Evolutionary conservation across 2,888 invertebrate species (phyloP).

Genomic region (Stenoptilia bipunctidactyla): DNA sequence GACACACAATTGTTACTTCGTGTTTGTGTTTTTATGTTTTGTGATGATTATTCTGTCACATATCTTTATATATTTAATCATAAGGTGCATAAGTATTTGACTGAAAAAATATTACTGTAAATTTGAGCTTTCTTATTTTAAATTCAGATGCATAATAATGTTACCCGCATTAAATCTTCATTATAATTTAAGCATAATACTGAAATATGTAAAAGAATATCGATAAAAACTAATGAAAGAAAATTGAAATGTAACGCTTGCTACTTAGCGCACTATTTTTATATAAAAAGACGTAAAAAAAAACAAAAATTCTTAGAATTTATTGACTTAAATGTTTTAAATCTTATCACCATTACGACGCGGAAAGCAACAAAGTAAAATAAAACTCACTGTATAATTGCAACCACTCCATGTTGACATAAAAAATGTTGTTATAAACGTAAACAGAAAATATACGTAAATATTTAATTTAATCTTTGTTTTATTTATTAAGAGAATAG

Average conservation of each 20-base stretch:
- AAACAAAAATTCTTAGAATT: constrained; percentile 29
- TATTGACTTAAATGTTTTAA: constrained; percentile 20
- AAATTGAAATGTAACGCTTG: constrained; percentile 24
- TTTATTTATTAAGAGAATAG: too few relatives aligned
- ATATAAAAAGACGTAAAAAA: constrained; percentile 20
- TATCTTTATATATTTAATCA: constrained; percentile 39
- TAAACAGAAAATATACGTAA: constrained; percentile 67
- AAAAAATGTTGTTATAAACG: constrained; percentile 56
- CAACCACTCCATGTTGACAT: constrained; percentile 47
- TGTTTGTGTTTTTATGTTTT: constrained; percentile 53
- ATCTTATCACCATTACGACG: constrained; percentile 21
- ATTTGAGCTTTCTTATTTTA: constrained; percentile 3
- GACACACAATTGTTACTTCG: constrained; percentile 62
- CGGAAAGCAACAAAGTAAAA: constrained; percentile 3
- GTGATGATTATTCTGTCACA: constrained; percentile 37
- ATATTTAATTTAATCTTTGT: constrained; percentile 58
- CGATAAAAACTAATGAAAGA: constrained; percentile 5
- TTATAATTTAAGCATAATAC: constrained; percentile 17
- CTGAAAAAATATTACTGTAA: constrained; percentile 22
- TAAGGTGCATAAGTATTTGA: constrained; percentile 28
- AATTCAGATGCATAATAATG: constrained; percentile 18
- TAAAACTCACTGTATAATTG: constrained; percentile 35
- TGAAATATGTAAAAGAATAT: constrained; percentile 24
- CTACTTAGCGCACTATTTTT: constrained; percentile 37
- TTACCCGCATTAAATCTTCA: constrained; percentile 31